Evolutionary conservation across 2,888 invertebrate species (phyloP), one percentile per base, ranked within the genome.

Genomic region (Ophion ventricosus): DNA sequence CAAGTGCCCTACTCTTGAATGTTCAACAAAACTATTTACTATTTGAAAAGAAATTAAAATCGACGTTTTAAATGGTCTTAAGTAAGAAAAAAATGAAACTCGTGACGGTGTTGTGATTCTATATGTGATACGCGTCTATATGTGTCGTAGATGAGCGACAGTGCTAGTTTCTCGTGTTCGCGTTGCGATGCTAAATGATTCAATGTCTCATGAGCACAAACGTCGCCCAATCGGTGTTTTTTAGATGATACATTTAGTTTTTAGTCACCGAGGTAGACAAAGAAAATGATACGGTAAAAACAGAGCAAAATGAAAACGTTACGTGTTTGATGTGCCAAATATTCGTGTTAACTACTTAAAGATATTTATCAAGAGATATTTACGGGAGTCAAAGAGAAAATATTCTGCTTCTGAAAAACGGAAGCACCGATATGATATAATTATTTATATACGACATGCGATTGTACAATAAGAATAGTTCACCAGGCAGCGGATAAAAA

Each of bases 301-400:
- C 35, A 69, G 75, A 78, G 74, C 73, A 83, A 77, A 76, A 80
- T 57, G 26, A 82, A 76, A 80, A 86, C 80, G 75, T 86, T 88
- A 83, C 66, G 87, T 92, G 92, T 93, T 91, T 89, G 87, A 91
- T 93, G 92, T 93, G 92, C 93, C 93, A 93, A 92, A 92, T 92
- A 91, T 89, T 90, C 90, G 87, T 91, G 91, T 93, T 93, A 91
- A 85, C 87, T 89, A 92, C 88, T 92, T 91, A 90, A 91, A 91
- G 72, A 90, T 91, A 91, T 92, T 92, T 91, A 91, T 86, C 87
- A 88, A 83, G 64, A 83, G 78, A 74, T 67, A 77, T 76, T 57
- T 63, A 57, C n/a, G 57, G 56, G 40, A 84, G 63, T 63, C 43
- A n/a, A 82, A 69, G 69, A 75, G 84, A 14, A 85, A 57, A 83